Base-by-base conservation (phyloP, 1,140 invertebrate species). In the Olivierus martensii region DNA sequence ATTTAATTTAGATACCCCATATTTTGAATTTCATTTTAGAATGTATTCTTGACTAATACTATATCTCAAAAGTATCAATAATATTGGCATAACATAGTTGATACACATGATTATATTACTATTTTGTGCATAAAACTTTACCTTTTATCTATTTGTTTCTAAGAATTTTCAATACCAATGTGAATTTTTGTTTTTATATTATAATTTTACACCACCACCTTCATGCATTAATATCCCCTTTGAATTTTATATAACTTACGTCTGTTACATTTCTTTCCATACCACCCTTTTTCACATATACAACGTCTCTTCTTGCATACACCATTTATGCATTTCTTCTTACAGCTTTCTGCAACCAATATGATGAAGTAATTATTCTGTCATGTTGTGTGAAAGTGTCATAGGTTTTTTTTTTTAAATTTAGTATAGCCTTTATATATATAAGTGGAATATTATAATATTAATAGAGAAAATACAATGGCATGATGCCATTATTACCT, bases 281-380 rank as follows among this genome's bases (percentile, higher is more conserved):
- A 51, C 54, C 54, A 56, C 11, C 54, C 54, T 28, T 51, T 47
- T 9, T 56, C 54, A 48, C 54, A 56, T 35, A 37, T n/a, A 22
- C 54, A 56, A n/a, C 36, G 43, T 14, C 51, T 51, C 7, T 41
- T 22, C 12, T 28, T 34, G 19, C 54, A 56, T 34, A 47, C 11
- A 11, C 54, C 54, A 34, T 56, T 19, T 7, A 42, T 43, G 19
- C 54, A 56, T 44, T 47, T 53, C 37, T 42, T 48, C 45, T 47
- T 53, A 34, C 52, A 53, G n/a, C 46, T 37, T 48, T 53, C 52
- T 53, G 46, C 15, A 49, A 53, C 19, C 45, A 53, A 36, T 51
- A 10, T 47, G 28, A 28, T 28, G 28, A 41, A 47, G 21, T 45
- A 21, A n/a, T 22, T 21, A n/a, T 22, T 1, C 14, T 1, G 17